phyloP scores from a whole-genome alignment of 2,113 vertebrate species.

The Strix aluco region DNA sequence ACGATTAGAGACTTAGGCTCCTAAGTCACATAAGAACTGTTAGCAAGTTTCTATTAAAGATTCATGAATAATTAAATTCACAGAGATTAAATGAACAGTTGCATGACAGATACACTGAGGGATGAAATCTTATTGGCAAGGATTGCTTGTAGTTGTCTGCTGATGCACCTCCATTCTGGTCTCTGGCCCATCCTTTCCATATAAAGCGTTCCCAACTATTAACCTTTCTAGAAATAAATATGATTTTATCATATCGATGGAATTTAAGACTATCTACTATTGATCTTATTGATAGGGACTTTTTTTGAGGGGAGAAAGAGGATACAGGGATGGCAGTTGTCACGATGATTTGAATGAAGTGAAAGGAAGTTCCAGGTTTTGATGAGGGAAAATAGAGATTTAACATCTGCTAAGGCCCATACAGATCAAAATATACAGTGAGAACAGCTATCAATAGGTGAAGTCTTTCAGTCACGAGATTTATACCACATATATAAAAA shows the following conservation, averaged over 20 bases:
- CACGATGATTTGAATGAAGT: not conserved
- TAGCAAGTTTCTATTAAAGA: not conserved
- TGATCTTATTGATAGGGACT: not conserved
- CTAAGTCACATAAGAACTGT: not conserved
- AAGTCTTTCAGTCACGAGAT: not conserved
- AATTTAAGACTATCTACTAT: not conserved
- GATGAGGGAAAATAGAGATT: not conserved
- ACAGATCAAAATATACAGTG: not conserved
- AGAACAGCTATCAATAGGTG: not conserved
- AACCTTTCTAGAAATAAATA: not conserved
- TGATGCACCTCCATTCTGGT: not conserved
- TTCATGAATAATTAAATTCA: not conserved
- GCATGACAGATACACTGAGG: rapidly evolving
- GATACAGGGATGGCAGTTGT: not conserved
- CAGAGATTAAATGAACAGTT: not conserved
- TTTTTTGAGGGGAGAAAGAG: not conserved
- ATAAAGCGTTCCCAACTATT: not conserved
- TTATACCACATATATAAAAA: not conserved
- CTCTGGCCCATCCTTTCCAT: not conserved
- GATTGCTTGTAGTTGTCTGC: not conserved
- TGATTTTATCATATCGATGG: not conserved
- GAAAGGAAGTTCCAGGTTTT: not conserved
- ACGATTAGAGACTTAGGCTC: not conserved
- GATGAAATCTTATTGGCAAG: not conserved
- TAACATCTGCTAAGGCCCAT: not conserved